Evolutionary conservation across 1,140 invertebrate genomes (phyloP).

Genomic region (Tetramorium parvispinum): DNA sequence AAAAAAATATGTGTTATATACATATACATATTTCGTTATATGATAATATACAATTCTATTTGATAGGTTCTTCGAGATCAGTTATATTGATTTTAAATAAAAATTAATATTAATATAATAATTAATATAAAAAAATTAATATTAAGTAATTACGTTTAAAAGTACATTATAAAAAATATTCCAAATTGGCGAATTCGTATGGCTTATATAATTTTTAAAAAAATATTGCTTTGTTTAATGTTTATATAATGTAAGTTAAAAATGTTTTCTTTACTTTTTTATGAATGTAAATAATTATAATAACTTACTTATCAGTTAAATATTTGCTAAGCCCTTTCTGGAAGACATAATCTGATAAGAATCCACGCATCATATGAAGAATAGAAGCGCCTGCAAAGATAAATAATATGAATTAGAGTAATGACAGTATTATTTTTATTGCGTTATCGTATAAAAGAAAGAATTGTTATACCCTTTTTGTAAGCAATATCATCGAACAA

Average conservation of each 20-base stretch:
- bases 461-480: constrained; percentile 85
- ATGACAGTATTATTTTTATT: neutral
- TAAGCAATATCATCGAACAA: constrained; percentile 95
- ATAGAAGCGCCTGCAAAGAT: constrained; percentile 85
- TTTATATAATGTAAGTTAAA: constrained; percentile 4
- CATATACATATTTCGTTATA: neutral
- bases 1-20: neutral
- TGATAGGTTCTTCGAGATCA: neutral
- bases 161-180: no score
- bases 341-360: constrained; percentile 84
- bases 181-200: neutral
- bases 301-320: constrained; percentile 82
- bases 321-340: constrained; percentile 81
- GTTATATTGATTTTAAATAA: neutral
- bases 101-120: neutral
- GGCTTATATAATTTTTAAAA: neutral
- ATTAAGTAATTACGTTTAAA: neutral
- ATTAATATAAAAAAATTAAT: neutral
- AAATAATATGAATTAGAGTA: constrained; percentile 13
- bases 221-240: neutral
- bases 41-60: neutral
- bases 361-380: constrained; percentile 86
- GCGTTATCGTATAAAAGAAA: neutral
- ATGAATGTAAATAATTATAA: constrained; percentile 20
- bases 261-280: neutral